Percentiles rank a stretch among this genome's conserved stretches.
phyloP scores from a whole-genome alignment of 1,140 invertebrate species.

The Piezodorus guildinii region DNA sequence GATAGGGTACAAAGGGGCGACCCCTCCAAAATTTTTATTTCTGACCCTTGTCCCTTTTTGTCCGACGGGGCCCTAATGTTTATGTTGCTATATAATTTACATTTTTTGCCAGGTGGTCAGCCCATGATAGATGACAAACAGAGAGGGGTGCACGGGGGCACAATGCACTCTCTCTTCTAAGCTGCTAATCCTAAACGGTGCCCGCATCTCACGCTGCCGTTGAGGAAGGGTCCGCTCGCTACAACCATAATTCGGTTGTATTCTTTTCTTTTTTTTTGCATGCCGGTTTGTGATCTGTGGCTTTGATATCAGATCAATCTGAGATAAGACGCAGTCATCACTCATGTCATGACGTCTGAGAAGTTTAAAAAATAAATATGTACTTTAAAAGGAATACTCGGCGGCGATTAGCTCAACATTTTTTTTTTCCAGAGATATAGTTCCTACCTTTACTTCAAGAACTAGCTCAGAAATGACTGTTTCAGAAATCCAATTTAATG shows the following conservation, averaged over 20 bases:
- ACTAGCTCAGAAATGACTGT: no score
- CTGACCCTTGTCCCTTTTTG: neutral
- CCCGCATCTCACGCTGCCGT: no score
- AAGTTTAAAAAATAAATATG: no score
- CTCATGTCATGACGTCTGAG: no score
- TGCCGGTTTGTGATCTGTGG: neutral
- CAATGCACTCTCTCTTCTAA: neutral
- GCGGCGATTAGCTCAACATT: no score
- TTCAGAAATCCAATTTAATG: no score
- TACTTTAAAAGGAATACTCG: no score
- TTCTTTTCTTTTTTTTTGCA: neutral
- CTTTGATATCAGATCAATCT: neutral
- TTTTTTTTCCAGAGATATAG: no score
- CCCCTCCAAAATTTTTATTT: constrained; percentile 12
- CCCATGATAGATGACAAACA: constrained; percentile 7
- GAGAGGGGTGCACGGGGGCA: neutral
- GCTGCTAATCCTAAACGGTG: constrained; percentile 8
- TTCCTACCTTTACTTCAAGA: no score
- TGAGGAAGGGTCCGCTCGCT: neutral
- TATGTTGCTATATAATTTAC: constrained; percentile 27
- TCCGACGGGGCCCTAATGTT: constrained; percentile 21
- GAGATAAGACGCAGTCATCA: no score
- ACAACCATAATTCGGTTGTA: neutral
- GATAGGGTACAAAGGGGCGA: neutral
- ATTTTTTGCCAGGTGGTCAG: constrained; percentile 20